Percentiles rank a stretch among this genome's conserved stretches.
Evolutionary conservation across 2,113 vertebrate genomes (phyloP).

Genomic region (Archocentrus centrarchus): DNA sequence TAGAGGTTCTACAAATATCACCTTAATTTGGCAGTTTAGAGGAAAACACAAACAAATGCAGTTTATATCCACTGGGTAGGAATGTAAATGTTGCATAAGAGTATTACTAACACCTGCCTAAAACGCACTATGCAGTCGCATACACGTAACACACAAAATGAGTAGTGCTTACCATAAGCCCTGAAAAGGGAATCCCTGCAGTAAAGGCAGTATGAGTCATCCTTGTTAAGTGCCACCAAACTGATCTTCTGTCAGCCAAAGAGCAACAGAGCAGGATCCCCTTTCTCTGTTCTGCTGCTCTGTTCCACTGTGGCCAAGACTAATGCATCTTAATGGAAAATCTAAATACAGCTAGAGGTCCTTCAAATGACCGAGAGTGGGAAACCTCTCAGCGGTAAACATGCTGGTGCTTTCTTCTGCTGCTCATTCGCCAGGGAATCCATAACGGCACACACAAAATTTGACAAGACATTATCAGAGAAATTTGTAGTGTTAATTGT

Average conservation of each 20-base stretch:
- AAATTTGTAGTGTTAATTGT: not conserved
- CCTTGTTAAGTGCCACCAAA: conserved; percentile 48
- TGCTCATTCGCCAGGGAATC: not conserved
- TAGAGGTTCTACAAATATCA: not conserved
- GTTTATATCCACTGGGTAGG: conserved; percentile 19
- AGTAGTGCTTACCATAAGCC: conserved; percentile 46
- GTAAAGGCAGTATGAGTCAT: conserved; percentile 65
- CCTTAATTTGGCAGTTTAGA: conserved; percentile 26
- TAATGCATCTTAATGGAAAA: conserved; percentile 65
- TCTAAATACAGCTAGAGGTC: conserved; percentile 62
- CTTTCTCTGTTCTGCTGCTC: conserved; percentile 39
- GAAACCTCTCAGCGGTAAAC: conserved; percentile 49
- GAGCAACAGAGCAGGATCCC: conserved; percentile 60
- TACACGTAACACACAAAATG: conserved; percentile 28
- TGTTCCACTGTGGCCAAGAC: conserved; percentile 47
- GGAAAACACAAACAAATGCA: conserved; percentile 30
- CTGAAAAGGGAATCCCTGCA: conserved; percentile 72
- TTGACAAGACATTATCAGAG: not conserved
- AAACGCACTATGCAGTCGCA: not conserved
- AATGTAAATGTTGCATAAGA: conserved; percentile 20
- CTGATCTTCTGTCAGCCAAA: conserved; percentile 61
- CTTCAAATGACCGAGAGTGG: conserved; percentile 53
- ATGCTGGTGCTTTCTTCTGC: conserved; percentile 18
- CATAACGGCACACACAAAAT: not conserved
- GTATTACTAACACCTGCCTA: conserved; percentile 24